Percentiles rank a stretch among this genome's conserved stretches.
Conservation (phyloP, 2,113 vertebrate genomes). For the Platycercus adscitus region DNA sequence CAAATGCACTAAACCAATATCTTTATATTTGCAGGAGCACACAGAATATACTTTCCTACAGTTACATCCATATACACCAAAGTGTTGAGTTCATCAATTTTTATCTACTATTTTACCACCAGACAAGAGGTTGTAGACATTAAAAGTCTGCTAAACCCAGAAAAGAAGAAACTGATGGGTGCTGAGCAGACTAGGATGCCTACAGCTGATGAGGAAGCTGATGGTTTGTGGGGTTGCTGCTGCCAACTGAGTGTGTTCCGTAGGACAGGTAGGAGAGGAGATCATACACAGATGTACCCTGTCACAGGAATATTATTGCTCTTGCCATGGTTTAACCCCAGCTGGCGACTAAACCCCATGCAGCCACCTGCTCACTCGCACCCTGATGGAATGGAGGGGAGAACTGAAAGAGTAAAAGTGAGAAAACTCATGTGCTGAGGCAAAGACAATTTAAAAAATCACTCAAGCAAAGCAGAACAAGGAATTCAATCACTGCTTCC, state of each 20-base stretch:
- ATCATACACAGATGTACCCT: neutral
- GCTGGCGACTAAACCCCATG: neutral
- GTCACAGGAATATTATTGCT: neutral
- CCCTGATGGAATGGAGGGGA: neutral
- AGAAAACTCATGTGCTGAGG: neutral
- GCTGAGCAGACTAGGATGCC: neutral
- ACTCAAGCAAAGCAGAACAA: neutral
- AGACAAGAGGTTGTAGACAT: neutral
- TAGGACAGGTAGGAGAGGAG: neutral
- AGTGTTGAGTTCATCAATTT: neutral
- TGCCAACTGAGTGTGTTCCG: neutral
- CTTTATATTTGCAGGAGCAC: neutral
- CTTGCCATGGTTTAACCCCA: neutral
- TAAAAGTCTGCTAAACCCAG: neutral
- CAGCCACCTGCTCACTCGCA: neutral
- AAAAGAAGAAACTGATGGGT: neutral
- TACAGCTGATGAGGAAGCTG: neutral
- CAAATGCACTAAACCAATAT: neutral
- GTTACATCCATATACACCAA: neutral
- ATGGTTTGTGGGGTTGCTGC: neutral
- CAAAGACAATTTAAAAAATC: neutral
- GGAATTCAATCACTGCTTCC: neutral
- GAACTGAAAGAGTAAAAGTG: neutral
- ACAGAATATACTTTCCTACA: neutral
- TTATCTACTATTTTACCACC: neutral